phyloP scores from a whole-genome alignment of 2,888 invertebrate species.

The Metacarcinus magister region DNA sequence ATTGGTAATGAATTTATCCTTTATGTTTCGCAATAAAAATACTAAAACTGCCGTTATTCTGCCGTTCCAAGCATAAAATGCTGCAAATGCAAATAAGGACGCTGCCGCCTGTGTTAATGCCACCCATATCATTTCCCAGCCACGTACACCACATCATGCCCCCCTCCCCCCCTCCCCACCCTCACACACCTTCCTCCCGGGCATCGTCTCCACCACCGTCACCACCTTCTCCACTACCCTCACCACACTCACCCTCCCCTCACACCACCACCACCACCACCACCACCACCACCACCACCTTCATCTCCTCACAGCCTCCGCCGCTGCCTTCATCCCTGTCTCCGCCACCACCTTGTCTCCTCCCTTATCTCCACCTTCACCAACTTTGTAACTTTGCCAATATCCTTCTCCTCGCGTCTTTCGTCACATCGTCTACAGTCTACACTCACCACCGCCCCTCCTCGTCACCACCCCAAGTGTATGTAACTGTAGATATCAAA shows the following conservation, averaged over 20 bases:
- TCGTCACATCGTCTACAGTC: neutral
- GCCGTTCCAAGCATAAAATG: conserved; percentile 64
- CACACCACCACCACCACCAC: neutral
- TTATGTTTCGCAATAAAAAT: conserved; percentile 67
- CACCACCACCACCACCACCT: neutral
- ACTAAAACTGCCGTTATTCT: conserved; percentile 61
- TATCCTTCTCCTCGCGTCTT: neutral
- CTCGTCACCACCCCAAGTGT: too few relatives aligned
- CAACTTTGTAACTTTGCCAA: neutral
- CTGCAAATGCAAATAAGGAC: conserved; percentile 66
- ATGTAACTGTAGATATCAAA: neutral
- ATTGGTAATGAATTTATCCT: conserved; percentile 65
- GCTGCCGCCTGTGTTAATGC: conserved; percentile 53
- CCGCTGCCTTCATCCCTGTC: too few relatives aligned
- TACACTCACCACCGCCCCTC: too few relatives aligned
- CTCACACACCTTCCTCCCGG: neutral
- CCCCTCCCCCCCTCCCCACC: neutral
- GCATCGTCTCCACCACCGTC: neutral
- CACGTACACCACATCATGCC: neutral
- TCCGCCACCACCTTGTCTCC: too few relatives aligned
- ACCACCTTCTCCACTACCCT: neutral
- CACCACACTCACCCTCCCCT: neutral
- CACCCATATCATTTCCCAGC: conserved; percentile 58
- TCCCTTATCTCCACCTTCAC: neutral
- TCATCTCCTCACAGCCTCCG: neutral